Evolutionary conservation across 1,140 invertebrate species (phyloP), one percentile per base, ranked within the genome.

Genomic region (Drosophila melanica): DNA sequence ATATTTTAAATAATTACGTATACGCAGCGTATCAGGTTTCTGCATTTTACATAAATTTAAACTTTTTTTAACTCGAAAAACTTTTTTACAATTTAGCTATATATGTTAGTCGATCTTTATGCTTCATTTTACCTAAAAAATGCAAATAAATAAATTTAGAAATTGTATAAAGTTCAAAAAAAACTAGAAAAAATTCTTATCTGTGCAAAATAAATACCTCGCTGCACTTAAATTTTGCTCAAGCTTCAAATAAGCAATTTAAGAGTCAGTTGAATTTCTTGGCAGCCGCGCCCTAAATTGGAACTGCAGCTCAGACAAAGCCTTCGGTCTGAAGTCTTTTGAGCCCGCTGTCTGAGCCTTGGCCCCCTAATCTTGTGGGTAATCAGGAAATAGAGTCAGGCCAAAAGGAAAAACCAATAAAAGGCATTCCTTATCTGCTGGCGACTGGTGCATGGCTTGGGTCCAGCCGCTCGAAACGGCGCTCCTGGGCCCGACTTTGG

Each of bases 401-500:
- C 41, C 39, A 81, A 73, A 81, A 73, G 64, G 58, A 81, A 60
- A 87, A 82, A 71, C 78, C 84, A 86, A 79, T 87, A 86, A 86
- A 86, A 79, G 82, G 82, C 81, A 86, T 87, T 86, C 79, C 79
- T 86, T 86, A 86, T 86, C 81, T 67, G n/a, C 8, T 11, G n/a
- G 14, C 33, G 47, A 48, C 23, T 50, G 65, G 45, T 60, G 57
- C 47, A 51, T 42, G 11, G 33, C 16, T 30, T 16, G 8, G 14
- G 11, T 35, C 58, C 14, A 60, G n/a, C 18, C 51, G 10, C 16
- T 37, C 3, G n/a, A 10, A 11, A 51, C 44, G 7, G 42, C 16
- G 42, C 33, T 30, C 8, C 42, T 53, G 23, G 37, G 41, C 48
- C 37, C 5, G 14, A 23, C 12, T 33, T 47, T 58, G 45, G 54